Evolutionary conservation across 1,140 invertebrate species (phyloP).

Genomic region (Conus betulinus): DNA sequence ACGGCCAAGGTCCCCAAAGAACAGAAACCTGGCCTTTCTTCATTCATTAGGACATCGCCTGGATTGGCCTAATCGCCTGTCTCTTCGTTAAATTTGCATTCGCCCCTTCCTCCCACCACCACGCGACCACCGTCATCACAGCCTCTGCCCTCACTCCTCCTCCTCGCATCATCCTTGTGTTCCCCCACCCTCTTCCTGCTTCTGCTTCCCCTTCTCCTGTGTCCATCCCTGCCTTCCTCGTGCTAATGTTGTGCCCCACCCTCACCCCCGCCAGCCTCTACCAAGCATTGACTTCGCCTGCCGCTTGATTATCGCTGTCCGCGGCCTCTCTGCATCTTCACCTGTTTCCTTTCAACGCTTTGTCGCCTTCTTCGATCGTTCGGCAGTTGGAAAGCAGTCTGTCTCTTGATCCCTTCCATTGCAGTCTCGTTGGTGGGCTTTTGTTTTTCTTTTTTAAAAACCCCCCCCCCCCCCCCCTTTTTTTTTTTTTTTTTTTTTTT

Average conservation of each 20-base stretch:
- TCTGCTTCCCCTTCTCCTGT: neutral
- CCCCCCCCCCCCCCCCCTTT: too few relatives aligned
- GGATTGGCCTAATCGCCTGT: neutral
- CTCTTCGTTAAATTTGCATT: constrained; percentile 2
- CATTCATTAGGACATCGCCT: neutral
- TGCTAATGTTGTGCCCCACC: too few relatives aligned
- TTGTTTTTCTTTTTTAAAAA: too few relatives aligned
- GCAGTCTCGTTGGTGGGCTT: too few relatives aligned
- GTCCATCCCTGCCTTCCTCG: neutral
- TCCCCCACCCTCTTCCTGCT: neutral
- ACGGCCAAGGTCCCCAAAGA: neutral
- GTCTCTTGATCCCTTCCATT: too few relatives aligned
- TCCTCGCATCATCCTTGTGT: neutral
- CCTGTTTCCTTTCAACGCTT: too few relatives aligned
- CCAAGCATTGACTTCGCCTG: too few relatives aligned
- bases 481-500: too few relatives aligned
- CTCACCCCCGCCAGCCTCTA: too few relatives aligned
- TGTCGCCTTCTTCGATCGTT: too few relatives aligned
- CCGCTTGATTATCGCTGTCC: too few relatives aligned
- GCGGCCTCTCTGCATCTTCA: neutral
- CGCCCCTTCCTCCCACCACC: neutral
- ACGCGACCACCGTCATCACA: neutral
- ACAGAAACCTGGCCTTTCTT: neutral
- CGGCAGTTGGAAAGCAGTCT: too few relatives aligned
- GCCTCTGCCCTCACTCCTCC: neutral